Evolutionary conservation across 2,888 invertebrate species (phyloP), one percentile per base, ranked within the genome.

Genomic region (Agrypnus murinus): DNA sequence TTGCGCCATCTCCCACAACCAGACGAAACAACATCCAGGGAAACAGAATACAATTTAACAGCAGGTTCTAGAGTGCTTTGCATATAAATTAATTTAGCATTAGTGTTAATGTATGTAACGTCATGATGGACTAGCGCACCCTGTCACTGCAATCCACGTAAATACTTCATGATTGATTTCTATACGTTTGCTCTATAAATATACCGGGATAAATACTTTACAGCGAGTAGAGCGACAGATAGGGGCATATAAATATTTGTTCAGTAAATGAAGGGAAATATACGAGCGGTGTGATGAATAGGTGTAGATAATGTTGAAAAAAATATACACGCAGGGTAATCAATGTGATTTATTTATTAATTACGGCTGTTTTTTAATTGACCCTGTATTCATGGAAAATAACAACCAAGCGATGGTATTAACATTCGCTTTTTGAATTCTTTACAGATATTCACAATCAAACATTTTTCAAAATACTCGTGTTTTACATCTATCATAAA

Each of bases 21-120:
- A 48, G n/a, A 7, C 25, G 10, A n/a, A 32, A 48, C 48, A 48
- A 19, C 25, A 48, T 46, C 62, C 25, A 46, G 19, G 62, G 17
- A 46, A 17, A 62, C 25, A 59, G 43, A 25, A 48, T 48, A 34
- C 62, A 63, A 64, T 64, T 64, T 55, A 55, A 64, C 55, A 43
- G 55, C 50, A 63, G 48, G 17, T 55, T 55, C 32, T 67, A 17
- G 68, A 74, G 71, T 50, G 50, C 50, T 50, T 50, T 69, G 68
- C 72, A 75, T 73, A 73, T 72, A 75, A 75, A 75, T 73, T 69
- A 72, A 73, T 71, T 72, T 70, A 55, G 64, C 64, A 65, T 65
- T 70, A 70, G 64, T 64, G 58, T 65, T 64, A 63, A 68, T 68
- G 63, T 58, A 68, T 63, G 68, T 68, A 69, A 69, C 65, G 59